These are phyloP conservation scores for Lepilemur septentrionalis DNA, from an alignment of 2,797 vertebrate species.

Conservation along the genomic window DNA sequence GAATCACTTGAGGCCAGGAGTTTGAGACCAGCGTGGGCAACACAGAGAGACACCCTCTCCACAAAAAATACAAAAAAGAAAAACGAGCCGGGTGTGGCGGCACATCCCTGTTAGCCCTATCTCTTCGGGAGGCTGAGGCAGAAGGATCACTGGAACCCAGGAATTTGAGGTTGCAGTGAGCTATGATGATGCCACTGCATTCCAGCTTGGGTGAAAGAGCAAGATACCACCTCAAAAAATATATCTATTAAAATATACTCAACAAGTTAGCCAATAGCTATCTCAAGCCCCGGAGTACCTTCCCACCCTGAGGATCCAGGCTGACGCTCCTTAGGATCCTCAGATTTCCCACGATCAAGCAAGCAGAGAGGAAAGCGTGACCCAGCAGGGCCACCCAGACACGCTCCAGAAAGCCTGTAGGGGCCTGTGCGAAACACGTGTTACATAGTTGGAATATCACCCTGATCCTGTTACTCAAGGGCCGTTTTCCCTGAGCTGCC, in stretches of 20 bases:
- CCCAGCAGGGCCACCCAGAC: background rate
- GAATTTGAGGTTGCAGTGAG: background rate
- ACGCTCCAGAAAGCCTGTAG: background rate
- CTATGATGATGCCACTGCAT: background rate
- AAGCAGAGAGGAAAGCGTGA: background rate
- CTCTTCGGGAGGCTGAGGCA: background rate
- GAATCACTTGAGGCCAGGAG: background rate
- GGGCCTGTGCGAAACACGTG: fast-evolving
- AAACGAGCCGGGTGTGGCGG: background rate
- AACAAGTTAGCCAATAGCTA: background rate
- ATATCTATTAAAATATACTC: background rate
- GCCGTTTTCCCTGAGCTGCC: background rate
- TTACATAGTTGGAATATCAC: background rate
- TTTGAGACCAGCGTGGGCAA: background rate
- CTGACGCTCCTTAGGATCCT: background rate
- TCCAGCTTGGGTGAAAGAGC: background rate
- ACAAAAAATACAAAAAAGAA: background rate
- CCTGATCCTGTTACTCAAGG: background rate
- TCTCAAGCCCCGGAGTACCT: background rate
- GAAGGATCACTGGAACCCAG: background rate
- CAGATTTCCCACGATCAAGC: background rate
- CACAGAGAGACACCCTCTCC: background rate
- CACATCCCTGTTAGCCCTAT: background rate
- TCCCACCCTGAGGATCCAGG: no score
- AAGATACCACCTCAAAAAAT: background rate